Evolutionary conservation across 2,797 vertebrate genomes (phyloP).

Genomic region (Halcyon chelicuti): DNA sequence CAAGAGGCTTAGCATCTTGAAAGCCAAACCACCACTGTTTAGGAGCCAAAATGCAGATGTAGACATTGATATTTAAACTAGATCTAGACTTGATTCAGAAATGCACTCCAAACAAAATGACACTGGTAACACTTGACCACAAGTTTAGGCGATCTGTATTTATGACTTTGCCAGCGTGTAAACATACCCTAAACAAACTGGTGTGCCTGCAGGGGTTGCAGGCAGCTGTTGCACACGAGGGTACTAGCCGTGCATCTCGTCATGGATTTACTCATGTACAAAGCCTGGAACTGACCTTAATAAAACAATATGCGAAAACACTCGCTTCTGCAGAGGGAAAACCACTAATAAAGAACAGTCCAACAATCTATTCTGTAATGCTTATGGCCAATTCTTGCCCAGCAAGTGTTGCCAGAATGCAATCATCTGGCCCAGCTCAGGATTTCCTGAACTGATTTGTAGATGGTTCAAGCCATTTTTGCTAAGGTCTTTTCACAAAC

Average conservation of each 20-base stretch:
- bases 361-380: background rate
- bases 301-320: background rate
- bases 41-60: background rate
- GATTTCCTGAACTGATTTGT: background rate
- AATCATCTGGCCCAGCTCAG: background rate
- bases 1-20: background rate
- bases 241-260: background rate
- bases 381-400: background rate
- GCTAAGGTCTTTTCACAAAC: background rate
- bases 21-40: background rate
- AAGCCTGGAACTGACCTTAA: background rate
- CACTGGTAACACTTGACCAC: background rate
- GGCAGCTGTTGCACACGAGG: background rate
- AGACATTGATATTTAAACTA: background rate
- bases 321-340: background rate
- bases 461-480: background rate
- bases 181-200: background rate
- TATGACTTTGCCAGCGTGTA: background rate
- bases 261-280: background rate
- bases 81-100: background rate
- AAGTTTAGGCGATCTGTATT: background rate
- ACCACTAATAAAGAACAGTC: background rate
- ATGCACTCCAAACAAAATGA: background rate
- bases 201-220: background rate
- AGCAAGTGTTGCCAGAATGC: background rate